phyloP scores from a whole-genome alignment of 1,140 invertebrate species.

The Drosophila insularis region DNA sequence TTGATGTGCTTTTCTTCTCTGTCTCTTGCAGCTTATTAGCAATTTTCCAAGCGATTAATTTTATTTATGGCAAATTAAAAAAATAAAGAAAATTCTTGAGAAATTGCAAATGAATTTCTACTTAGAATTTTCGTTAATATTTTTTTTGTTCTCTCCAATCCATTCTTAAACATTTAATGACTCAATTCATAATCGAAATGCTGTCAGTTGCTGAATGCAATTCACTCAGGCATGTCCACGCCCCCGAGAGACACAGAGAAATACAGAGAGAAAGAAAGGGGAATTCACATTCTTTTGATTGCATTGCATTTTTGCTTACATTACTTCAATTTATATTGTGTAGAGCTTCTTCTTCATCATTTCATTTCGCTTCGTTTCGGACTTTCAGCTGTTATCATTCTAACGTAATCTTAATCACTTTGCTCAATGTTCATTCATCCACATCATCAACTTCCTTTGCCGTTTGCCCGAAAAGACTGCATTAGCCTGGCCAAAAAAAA shows the following conservation, averaged over 20 bases:
- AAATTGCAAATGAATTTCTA: slow-evolving; percentile 1
- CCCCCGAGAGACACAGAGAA: too few species aligned
- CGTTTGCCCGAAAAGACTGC: slow-evolving; percentile 32
- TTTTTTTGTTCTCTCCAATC: background rate
- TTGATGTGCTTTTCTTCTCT: slow-evolving; percentile 40
- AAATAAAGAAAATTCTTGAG: background rate
- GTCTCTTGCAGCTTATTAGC: slow-evolving; percentile 47
- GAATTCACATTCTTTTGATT: background rate
- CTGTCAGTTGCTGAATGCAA: background rate
- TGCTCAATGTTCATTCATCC: slow-evolving; percentile 81
- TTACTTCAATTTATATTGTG: slow-evolving; percentile 7
- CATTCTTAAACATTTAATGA: slow-evolving; percentile 3
- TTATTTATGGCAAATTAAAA: slow-evolving; percentile 35
- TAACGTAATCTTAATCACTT: slow-evolving; percentile 82
- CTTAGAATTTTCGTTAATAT: slow-evolving; percentile 2
- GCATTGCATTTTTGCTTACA: slow-evolving; percentile 11
- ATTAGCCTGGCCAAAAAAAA: slow-evolving; percentile 53
- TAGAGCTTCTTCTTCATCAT: background rate
- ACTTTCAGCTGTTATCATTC: slow-evolving; percentile 59
- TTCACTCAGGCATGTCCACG: background rate
- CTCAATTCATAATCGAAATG: slow-evolving; percentile 8
- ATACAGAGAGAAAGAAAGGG: background rate
- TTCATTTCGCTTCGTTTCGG: slow-evolving; percentile 2
- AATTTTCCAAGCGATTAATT: slow-evolving; percentile 72
- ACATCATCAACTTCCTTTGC: slow-evolving; percentile 81